phyloP scores from a whole-genome alignment of 2,113 vertebrate genomes.

The Hemiprocne comata region DNA sequence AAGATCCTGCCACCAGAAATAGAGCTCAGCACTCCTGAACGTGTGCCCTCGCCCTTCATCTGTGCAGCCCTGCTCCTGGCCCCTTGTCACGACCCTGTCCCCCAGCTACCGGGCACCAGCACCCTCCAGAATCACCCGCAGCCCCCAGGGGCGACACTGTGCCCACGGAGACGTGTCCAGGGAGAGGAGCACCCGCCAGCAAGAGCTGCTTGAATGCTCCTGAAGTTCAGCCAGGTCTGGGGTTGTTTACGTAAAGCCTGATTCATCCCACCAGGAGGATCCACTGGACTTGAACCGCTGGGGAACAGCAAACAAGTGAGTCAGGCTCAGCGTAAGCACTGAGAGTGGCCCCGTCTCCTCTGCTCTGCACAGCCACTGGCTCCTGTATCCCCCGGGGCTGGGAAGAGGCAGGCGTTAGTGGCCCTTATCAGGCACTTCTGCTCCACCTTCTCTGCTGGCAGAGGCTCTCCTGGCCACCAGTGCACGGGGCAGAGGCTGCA shows the following conservation, averaged over 20 bases:
- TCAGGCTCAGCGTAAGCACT: constrained; percentile 32
- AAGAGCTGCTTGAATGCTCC: background rate
- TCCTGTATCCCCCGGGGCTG: rapidly evolving
- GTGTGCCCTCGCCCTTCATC: background rate
- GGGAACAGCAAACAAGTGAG: constrained; percentile 51
- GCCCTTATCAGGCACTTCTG: background rate
- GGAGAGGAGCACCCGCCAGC: background rate
- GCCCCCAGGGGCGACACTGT: background rate
- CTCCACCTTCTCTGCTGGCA: rapidly evolving
- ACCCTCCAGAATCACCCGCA: background rate
- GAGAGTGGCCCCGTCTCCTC: background rate
- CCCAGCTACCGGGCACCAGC: rapidly evolving
- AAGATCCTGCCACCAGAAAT: background rate
- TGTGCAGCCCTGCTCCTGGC: background rate
- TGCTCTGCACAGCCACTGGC: background rate
- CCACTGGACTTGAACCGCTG: constrained; percentile 5
- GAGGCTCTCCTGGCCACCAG: background rate
- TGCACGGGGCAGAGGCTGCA: background rate
- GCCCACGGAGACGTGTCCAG: background rate
- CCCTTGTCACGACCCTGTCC: background rate
- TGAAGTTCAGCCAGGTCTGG: constrained; percentile 23
- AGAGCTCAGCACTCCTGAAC: background rate
- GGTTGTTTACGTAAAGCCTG: constrained; percentile 37
- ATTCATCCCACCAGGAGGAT: constrained; percentile 38
- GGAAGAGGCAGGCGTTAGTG: background rate